These are phyloP conservation scores for Torymus auratus DNA, from an alignment of 2,888 invertebrate genomes.

Conservation along the genomic window DNA sequence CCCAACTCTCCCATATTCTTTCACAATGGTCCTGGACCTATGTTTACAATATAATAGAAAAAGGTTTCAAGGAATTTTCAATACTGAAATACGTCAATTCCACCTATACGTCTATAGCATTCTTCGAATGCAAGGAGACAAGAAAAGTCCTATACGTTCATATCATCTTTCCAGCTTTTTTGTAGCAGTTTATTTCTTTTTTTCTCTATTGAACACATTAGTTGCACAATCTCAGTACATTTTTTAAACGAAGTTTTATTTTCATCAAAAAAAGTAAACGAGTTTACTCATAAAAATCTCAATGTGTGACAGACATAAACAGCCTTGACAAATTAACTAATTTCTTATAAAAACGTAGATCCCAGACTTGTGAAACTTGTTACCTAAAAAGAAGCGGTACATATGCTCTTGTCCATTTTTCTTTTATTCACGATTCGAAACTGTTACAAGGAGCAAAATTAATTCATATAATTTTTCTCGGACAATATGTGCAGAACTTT, in stretches of 20 bases:
- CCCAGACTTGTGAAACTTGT: conserved; percentile 37
- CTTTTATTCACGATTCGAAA: conserved; percentile 19
- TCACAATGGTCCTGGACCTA: conserved; percentile 58
- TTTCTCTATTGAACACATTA: conserved; percentile 55
- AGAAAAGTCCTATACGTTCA: conserved; percentile 34
- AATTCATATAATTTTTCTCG: conserved; percentile 32
- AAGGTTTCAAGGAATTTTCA: conserved; percentile 57
- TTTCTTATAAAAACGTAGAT: conserved; percentile 48
- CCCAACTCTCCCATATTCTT: conserved; percentile 60
- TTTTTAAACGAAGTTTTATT: conserved; percentile 40
- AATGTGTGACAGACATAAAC: conserved; percentile 53
- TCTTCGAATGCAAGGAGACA: conserved; percentile 16
- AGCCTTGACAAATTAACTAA: conserved; percentile 51
- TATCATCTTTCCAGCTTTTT: conserved; percentile 25
- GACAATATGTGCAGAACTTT: conserved; percentile 57
- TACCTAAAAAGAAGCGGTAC: conserved; percentile 17
- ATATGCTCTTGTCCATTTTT: conserved; percentile 13
- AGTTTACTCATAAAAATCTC: conserved; percentile 30
- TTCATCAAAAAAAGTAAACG: conserved; percentile 42
- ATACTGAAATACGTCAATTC: conserved; percentile 58
- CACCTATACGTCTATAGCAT: conserved; percentile 25
- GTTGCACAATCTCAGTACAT: conserved; percentile 52
- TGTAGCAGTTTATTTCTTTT: conserved; percentile 32
- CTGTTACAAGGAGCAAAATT: conserved; percentile 20
- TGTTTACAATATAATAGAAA: conserved; percentile 56